phyloP scores from a whole-genome alignment of 2,888 invertebrate genomes.

The Biston betularia region DNA sequence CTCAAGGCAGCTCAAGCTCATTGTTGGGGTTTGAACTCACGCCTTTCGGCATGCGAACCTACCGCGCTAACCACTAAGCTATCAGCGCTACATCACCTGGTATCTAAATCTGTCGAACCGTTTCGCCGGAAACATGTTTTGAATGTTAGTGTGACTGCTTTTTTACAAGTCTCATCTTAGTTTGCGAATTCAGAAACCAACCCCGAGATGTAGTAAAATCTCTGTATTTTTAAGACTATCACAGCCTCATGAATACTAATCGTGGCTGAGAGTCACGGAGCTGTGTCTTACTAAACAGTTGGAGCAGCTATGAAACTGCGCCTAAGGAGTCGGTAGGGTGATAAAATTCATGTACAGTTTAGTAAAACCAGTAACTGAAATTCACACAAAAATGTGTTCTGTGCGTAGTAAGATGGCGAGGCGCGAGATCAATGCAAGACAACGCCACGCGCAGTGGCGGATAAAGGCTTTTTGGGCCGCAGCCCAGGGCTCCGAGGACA shows the following conservation, averaged over 20 bases:
- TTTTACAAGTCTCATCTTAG: not conserved
- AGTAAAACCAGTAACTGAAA: conserved; percentile 6
- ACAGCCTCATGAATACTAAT: conserved; percentile 36
- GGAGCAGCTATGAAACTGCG: conserved; percentile 16
- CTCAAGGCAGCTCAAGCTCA: no score
- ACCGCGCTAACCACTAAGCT: no score
- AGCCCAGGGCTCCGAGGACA: no score
- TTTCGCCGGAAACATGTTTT: not conserved
- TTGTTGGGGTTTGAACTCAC: no score
- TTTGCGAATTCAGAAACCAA: conserved; percentile 6
- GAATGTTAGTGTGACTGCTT: not conserved
- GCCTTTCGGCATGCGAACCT: no score
- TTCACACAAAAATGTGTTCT: not conserved
- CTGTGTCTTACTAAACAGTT: conserved; percentile 15
- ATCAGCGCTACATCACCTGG: no score
- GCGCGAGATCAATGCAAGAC: no score
- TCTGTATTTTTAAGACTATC: conserved; percentile 26
- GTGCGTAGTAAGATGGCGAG: no score
- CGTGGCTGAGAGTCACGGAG: conserved; percentile 4
- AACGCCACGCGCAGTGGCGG: no score
- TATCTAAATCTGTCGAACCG: no score
- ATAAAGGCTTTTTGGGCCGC: no score
- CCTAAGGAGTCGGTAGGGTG: conserved; percentile 18
- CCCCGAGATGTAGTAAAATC: conserved; percentile 27
- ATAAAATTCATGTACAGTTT: conserved; percentile 26